Base-by-base conservation (phyloP, 2,888 invertebrate genomes). In the Volucella inanis region DNA sequence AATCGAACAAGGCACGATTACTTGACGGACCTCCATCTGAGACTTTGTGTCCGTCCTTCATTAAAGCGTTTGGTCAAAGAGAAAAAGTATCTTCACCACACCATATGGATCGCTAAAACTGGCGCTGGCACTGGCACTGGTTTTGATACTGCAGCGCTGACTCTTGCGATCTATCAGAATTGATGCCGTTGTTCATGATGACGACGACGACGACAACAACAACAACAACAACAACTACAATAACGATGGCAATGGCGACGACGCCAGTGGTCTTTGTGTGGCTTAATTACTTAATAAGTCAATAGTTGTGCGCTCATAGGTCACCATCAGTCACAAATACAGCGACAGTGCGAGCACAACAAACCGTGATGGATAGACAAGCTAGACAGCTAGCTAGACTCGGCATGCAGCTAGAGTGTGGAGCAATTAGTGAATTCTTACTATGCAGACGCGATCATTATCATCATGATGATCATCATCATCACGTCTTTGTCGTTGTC, bases 271-370 rank as follows among this genome's bases (percentile, higher is more conserved):
- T 78, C 78, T 83, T 78, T 83, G 74, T 68, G 64, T 45, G 68
- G 72, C 83, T 83, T 83, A 83, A 83, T 83, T 83, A 83, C 83
- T 83, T 83, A 83, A 83, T 83, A 83, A 83, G 83, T 83, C 83
- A 83, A 83, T 83, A 83, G 83, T 83, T 83, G 74, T 83, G 78
- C 78, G 78, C 83, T 82, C 78, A 79, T 79, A 79, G 83, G 83
- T 83, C 78, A 83, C 74, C 74, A 67, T 82, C 82, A 82, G 82
- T 77, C 82, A 71, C 76, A 65, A 61, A 55, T 52, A 50, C 65
- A 72, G 15, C 43, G 67, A 38, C 45, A 52, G 38, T 38, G 38
- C 67, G 43, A 41, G 49, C 62, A 55, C 81, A 72, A 50, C 61
- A 71, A 38, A 64, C 38, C 68, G 15, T 74, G 83, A 83, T 64